Percentiles rank a stretch among this genome's conserved stretches.
Evolutionary conservation across 2,797 vertebrate genomes (phyloP).

Genomic region (Hafferia zeledoni): DNA sequence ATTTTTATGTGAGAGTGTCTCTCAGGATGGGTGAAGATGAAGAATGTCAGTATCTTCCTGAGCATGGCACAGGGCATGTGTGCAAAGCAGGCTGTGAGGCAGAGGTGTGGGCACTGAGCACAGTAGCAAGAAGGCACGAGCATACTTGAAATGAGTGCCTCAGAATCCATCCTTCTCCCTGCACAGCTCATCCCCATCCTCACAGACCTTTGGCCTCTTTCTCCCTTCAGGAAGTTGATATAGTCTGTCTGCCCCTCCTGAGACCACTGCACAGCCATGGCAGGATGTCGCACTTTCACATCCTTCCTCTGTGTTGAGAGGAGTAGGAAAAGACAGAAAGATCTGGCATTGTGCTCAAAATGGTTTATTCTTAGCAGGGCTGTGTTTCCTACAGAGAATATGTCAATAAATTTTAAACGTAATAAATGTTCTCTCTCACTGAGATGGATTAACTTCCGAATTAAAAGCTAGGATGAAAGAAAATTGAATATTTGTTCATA

Average conservation of each 20-base stretch:
- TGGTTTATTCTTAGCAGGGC: background rate
- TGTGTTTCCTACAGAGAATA: background rate
- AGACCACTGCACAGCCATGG: background rate
- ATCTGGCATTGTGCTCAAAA: background rate
- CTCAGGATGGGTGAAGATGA: background rate
- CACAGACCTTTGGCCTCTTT: background rate
- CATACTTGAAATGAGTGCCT: background rate
- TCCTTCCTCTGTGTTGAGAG: background rate
- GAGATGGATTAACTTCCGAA: background rate
- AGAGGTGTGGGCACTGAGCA: background rate
- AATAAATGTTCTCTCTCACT: background rate
- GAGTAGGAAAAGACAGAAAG: background rate
- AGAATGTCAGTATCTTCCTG: background rate
- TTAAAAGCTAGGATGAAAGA: background rate
- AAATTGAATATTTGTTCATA: background rate
- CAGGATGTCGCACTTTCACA: background rate
- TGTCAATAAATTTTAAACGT: background rate
- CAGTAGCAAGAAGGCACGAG: background rate
- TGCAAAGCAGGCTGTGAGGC: background rate
- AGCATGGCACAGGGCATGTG: accelerated
- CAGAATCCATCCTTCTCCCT: background rate
- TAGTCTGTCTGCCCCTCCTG: background rate
- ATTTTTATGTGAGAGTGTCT: background rate
- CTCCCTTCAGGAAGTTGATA: background rate
- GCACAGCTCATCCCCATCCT: background rate